A percentile compares a stretch with the other conserved stretches of the same genome.
phyloP scores from a whole-genome alignment of 2,113 vertebrate genomes.

The Takifugu flavidus region DNA sequence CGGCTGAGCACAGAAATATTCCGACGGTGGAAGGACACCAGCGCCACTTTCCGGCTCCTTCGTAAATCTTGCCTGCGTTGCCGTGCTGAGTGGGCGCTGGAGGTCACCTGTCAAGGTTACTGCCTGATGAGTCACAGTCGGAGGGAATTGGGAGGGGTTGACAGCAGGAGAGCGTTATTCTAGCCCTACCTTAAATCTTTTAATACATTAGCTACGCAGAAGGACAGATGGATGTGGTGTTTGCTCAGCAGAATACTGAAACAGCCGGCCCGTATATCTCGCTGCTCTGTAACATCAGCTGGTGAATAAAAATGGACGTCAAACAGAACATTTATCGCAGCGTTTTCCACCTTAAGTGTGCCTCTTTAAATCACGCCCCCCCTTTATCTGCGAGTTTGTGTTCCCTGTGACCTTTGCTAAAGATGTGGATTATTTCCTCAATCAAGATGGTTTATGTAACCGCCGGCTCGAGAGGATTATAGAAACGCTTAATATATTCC shows the following conservation, averaged over 20 bases:
- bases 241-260: no score
- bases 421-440: slow-evolving; percentile 69
- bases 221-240: slow-evolving; percentile 19
- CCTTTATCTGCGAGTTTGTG: slow-evolving; percentile 40
- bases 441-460: slow-evolving; percentile 70
- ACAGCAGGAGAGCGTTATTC: slow-evolving; percentile 42
- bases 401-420: slow-evolving; percentile 52
- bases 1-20: no score
- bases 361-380: slow-evolving; percentile 38
- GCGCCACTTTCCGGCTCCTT: not conserved
- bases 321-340: no score
- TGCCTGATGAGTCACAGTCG: slow-evolving; percentile 52
- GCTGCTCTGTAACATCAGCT: not conserved
- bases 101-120: slow-evolving; percentile 66
- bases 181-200: slow-evolving; percentile 39
- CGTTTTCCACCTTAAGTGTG: not conserved
- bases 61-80: slow-evolving; percentile 50
- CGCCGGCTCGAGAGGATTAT: slow-evolving; percentile 57
- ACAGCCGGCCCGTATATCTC: not conserved
- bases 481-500: slow-evolving; percentile 34
- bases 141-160: slow-evolving; percentile 34
- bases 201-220: slow-evolving; percentile 23
- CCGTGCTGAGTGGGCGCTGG: slow-evolving; percentile 46
- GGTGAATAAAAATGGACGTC: no score
- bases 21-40: no score